Evolutionary conservation across 2,888 invertebrate species (phyloP).

Genomic region (Eristalis arbustorum): DNA sequence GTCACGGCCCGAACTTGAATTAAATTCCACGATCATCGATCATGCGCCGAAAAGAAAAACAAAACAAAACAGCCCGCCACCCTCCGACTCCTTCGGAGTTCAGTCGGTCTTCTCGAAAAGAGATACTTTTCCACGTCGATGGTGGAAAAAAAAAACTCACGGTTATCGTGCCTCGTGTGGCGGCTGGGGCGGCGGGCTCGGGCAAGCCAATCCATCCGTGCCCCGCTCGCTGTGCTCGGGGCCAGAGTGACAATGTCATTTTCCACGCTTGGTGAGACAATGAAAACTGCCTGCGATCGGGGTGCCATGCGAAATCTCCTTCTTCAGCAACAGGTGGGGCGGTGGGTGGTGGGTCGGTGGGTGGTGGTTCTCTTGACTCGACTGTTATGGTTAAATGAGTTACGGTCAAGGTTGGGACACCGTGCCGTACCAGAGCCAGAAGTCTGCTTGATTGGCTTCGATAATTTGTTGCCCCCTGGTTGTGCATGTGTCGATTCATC

Average conservation of each 20-base stretch:
- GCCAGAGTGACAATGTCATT: constrained; percentile 67
- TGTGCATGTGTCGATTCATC: constrained; percentile 48
- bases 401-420: constrained; percentile 65
- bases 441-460: constrained; percentile 46
- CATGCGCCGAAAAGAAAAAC: constrained; percentile 51
- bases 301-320: constrained; percentile 57
- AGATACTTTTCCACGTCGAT: constrained; percentile 46
- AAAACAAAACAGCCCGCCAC: constrained; percentile 30
- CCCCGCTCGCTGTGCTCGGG: constrained; percentile 33
- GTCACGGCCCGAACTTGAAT: constrained; percentile 68
- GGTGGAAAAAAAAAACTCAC: constrained; percentile 47
- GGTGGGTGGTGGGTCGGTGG: background rate
- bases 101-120: constrained; percentile 44
- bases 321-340: background rate
- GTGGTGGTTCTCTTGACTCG: constrained; percentile 40
- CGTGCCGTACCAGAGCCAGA: constrained; percentile 3
- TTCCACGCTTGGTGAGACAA: constrained; percentile 66
- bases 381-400: constrained; percentile 64
- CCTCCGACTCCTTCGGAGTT: background rate
- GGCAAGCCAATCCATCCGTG: constrained; percentile 48
- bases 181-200: background rate
- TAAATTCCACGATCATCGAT: constrained; percentile 69
- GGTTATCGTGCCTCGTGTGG: constrained; percentile 66
- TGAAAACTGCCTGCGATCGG: constrained; percentile 41
- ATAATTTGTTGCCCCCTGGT: constrained; percentile 43